Base-by-base conservation (phyloP, 2,797 vertebrate genomes). In the Limnodromus scolopaceus region DNA sequence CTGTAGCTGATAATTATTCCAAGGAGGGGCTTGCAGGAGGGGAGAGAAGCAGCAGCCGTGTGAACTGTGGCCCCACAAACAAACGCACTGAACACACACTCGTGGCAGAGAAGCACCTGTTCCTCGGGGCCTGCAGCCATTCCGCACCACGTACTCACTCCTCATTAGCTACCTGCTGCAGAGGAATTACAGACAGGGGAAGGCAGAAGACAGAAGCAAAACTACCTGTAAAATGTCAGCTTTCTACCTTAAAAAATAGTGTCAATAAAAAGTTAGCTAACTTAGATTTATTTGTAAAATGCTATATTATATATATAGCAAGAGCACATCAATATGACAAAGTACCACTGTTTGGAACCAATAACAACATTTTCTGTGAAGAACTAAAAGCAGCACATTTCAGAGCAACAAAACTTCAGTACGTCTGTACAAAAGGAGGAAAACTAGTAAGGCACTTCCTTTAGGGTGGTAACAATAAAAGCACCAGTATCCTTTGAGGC, bases 241-340 rank as follows among this genome's bases (percentile, higher is more conserved):
- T 57, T 86, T 76, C 38, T 78, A 25, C 49, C 70, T 92, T 69
- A 57, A 78, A 65, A 93, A 92, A 87, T 25, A 17, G 93, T 41
- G 70, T 71, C 77, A 68, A 5, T 64, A 8, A 71, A 13, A 54
- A 49, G 55, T 89, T 86, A 86, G 38, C 92, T 85, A 77, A 92
- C 39, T 92, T 92, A 75, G 25, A 90, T 97, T 97, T 96, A 97
- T 97, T 97, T 95, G 83, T 93, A 84, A 97, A 97, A 95, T 92
- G 93, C 88, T 93, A 82, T 94, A 95, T 93, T 79, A 74, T 51
- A 85, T 45, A 85, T 89, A 93, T 97, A 97, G 93, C 94, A 89
- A 57, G 84, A 94, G 70, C 66, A 85, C 87, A 92, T 91, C 70
- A 70, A 3, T 58, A 91, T 57, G 83, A 96, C 80, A 87, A 78